Percentiles rank a stretch among this genome's conserved stretches.
phyloP scores from a whole-genome alignment of 2,888 invertebrate species.

The Tubulanus polymorphus region DNA sequence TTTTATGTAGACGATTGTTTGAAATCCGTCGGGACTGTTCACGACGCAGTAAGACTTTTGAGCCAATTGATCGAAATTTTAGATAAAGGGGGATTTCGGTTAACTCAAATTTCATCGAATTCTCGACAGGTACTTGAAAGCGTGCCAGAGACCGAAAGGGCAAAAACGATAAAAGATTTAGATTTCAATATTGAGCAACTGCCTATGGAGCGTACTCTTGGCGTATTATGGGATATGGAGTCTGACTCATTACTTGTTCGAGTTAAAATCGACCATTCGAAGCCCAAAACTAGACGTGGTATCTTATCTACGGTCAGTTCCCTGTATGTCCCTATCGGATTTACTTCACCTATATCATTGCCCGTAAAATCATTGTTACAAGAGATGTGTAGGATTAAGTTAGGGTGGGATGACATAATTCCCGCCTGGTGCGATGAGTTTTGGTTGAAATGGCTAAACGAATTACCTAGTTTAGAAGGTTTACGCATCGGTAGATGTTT shows the following conservation, averaged over 20 bases:
- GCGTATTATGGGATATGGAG: neutral
- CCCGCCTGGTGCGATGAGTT: neutral
- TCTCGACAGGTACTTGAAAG: slow-evolving; percentile 7
- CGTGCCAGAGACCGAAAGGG: slow-evolving; percentile 12
- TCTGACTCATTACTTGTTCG: neutral
- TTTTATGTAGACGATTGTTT: neutral
- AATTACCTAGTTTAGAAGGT: neutral
- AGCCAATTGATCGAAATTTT: neutral
- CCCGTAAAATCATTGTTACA: slow-evolving; percentile 2
- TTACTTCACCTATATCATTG: neutral
- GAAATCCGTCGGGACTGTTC: neutral
- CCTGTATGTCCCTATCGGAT: neutral
- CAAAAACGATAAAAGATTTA: neutral
- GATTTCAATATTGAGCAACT: neutral
- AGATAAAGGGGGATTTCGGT: neutral
- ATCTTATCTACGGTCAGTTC: neutral
- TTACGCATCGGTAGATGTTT: neutral
- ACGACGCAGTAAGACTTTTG: neutral
- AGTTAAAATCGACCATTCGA: neutral
- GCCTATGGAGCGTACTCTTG: neutral
- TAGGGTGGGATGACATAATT: slow-evolving; percentile 2
- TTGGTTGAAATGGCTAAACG: neutral
- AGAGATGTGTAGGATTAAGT: neutral
- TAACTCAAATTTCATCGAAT: neutral
- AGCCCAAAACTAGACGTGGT: neutral